These are phyloP conservation scores for Rhamnusium bicolor DNA, from an alignment of 2,888 invertebrate species.

Conservation along the genomic window DNA sequence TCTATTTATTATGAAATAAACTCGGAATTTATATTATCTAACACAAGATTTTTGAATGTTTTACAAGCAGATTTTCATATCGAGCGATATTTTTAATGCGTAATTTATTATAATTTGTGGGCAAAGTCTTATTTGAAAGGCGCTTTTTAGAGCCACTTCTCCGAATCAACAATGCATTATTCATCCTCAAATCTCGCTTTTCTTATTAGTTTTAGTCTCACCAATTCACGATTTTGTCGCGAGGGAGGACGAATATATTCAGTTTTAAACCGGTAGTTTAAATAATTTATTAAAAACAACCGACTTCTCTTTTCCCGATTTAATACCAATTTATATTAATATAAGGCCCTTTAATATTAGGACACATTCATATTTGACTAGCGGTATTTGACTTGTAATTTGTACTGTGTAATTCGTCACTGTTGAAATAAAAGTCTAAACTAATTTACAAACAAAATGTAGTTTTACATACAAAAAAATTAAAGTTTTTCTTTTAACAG, in stretches of 20 bases:
- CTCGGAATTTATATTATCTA: too few relatives aligned
- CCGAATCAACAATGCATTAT: slow-evolving; percentile 63
- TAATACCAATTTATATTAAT: neutral
- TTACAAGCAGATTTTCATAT: slow-evolving; percentile 46
- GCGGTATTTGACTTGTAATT: too few relatives aligned
- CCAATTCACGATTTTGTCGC: slow-evolving; percentile 29
- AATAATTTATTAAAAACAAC: slow-evolving; percentile 27
- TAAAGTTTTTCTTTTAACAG: too few relatives aligned
- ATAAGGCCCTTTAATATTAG: neutral
- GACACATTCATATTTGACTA: neutral
- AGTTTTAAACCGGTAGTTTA: slow-evolving; percentile 16
- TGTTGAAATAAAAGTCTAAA: too few relatives aligned
- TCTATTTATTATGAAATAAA: too few relatives aligned
- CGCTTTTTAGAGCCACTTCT: slow-evolving; percentile 47
- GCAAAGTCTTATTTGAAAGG: slow-evolving; percentile 52
- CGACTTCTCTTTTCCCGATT: neutral
- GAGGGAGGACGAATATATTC: slow-evolving; percentile 32
- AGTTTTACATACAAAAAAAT: too few relatives aligned
- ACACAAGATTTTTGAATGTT: slow-evolving; percentile 21
- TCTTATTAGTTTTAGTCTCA: slow-evolving; percentile 45
- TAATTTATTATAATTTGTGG: slow-evolving; percentile 59
- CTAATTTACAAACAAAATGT: too few relatives aligned
- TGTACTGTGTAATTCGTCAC: too few relatives aligned
- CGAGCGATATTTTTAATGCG: slow-evolving; percentile 49
- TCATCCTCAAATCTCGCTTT: slow-evolving; percentile 56